These are phyloP conservation scores for Otolemur crassicaudatus DNA, from an alignment of 2,797 vertebrate genomes.

Conservation along the genomic window DNA sequence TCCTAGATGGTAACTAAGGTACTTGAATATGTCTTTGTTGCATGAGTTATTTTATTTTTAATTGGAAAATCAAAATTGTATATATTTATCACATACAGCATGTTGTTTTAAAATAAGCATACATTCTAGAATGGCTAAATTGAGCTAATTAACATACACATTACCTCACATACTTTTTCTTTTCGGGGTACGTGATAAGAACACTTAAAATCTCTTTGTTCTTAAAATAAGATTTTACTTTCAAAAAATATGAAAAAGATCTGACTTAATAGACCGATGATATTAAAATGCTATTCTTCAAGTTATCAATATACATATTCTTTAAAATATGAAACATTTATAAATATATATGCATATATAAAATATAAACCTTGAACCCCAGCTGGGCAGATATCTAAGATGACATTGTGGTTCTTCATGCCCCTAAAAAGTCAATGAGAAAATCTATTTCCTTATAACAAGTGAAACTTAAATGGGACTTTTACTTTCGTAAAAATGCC, in stretches of 20 bases:
- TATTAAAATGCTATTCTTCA: slow-evolving; percentile 23
- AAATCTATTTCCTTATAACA: neutral
- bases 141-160: neutral
- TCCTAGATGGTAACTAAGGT: neutral
- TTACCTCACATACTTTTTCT: neutral
- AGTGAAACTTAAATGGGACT: neutral
- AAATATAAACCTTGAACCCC: neutral
- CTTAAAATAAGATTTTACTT: slow-evolving; percentile 4
- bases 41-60: neutral
- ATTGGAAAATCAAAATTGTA: neutral
- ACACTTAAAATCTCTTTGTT: neutral
- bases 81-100: neutral
- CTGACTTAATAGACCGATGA: neutral
- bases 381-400: neutral
- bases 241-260: slow-evolving; percentile 32
- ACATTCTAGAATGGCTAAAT: neutral
- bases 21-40: neutral
- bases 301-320: neutral
- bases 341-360: neutral
- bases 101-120: neutral
- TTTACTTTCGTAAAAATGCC: neutral
- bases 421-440: neutral
- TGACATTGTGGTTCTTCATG: neutral
- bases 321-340: slow-evolving; percentile 40
- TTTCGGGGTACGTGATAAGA: neutral